Percentiles rank a stretch among this genome's conserved stretches.
These are phyloP conservation scores for Lordiphosa andalusiaca DNA, from an alignment of 2,888 invertebrate genomes.

Conservation along the genomic window DNA sequence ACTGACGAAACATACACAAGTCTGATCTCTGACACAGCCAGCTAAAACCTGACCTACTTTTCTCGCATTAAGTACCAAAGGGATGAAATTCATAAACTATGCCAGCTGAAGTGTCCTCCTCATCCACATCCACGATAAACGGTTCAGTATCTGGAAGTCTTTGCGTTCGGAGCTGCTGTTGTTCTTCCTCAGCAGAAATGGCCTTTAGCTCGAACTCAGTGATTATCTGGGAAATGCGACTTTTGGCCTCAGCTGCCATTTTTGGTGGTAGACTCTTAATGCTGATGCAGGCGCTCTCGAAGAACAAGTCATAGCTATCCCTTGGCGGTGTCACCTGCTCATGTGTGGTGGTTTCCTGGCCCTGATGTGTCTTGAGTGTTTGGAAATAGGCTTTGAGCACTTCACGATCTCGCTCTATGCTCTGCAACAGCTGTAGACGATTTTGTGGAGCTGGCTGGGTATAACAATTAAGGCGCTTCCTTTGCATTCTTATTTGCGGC, in stretches of 20 bases:
- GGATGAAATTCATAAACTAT: constrained; percentile 53
- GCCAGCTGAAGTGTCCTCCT: constrained; percentile 9
- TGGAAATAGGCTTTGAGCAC: constrained; percentile 50
- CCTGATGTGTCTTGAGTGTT: constrained; percentile 14
- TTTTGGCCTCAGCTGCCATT: constrained; percentile 73
- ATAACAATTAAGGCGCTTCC: neutral
- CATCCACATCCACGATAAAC: constrained; percentile 8
- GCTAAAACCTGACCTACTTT: constrained; percentile 28
- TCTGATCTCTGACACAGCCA: neutral
- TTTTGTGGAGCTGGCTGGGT: constrained; percentile 22
- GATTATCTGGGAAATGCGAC: constrained; percentile 69
- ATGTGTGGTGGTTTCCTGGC: neutral
- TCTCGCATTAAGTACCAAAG: constrained; percentile 19
- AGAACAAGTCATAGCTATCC: constrained; percentile 72
- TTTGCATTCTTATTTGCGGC: too few species aligned
- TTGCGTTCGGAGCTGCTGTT: constrained; percentile 17
- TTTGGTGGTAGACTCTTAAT: constrained; percentile 73
- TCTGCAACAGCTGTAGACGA: constrained; percentile 50
- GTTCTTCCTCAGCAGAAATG: constrained; percentile 65
- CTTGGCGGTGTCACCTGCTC: constrained; percentile 18
- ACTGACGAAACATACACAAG: constrained; percentile 8
- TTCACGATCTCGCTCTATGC: constrained; percentile 48
- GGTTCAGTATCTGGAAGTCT: neutral
- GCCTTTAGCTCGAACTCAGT: constrained; percentile 75
- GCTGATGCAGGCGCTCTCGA: constrained; percentile 73